Conservation (phyloP, 2,888 invertebrate species). For the Eremobia ochroleuca region DNA sequence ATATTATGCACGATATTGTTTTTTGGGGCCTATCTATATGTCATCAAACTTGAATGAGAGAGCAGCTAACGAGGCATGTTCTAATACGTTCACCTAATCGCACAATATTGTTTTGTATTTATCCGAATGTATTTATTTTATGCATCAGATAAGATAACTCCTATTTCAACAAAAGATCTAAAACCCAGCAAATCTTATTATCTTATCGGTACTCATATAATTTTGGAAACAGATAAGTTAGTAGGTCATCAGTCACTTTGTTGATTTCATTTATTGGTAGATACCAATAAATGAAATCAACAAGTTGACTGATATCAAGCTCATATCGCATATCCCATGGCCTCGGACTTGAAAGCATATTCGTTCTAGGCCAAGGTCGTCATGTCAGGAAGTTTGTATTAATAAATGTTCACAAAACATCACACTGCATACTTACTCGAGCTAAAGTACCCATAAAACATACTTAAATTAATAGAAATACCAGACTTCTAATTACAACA, state of each 20-base stretch:
- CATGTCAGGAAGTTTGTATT: too few species aligned
- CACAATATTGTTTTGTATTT: not conserved
- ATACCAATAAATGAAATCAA: not conserved
- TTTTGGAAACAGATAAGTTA: constrained; percentile 1
- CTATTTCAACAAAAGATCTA: not conserved
- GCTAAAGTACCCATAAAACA: not conserved
- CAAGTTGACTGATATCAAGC: constrained; percentile 10
- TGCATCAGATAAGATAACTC: not conserved
- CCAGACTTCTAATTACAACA: constrained; percentile 28
- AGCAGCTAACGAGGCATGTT: not conserved
- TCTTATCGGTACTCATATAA: constrained; percentile 8
- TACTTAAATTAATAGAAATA: constrained; percentile 26
- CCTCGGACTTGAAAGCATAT: constrained; percentile 33
- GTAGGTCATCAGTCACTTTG: too few species aligned
- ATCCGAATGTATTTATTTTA: not conserved
- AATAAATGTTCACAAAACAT: too few species aligned
- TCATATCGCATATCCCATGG: constrained; percentile 16
- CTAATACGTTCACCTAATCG: not conserved
- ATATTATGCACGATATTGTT: not conserved
- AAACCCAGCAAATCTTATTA: not conserved
- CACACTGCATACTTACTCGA: not conserved
- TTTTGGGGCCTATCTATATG: not conserved
- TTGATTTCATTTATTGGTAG: too few species aligned
- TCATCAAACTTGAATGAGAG: not conserved
- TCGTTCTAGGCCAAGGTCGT: constrained; percentile 25